phyloP scores from a whole-genome alignment of 2,888 invertebrate genomes.

The Drosophila anceps region DNA sequence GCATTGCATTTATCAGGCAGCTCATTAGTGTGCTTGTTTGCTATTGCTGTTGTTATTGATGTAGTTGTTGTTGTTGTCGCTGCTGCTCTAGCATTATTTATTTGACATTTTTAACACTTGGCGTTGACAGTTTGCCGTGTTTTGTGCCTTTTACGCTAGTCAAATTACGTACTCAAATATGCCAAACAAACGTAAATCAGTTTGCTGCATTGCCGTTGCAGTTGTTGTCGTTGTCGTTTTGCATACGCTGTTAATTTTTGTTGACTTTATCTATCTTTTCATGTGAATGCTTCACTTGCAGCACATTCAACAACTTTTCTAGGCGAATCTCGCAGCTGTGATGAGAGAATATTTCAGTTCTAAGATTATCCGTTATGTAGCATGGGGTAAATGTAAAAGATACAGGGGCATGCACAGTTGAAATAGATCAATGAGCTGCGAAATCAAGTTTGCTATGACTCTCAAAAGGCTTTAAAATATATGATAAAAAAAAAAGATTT shows the following conservation, averaged over 20 bases:
- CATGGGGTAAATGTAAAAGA: background rate
- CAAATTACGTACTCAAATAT: conserved; percentile 43
- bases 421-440: background rate
- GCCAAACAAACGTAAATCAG: conserved; percentile 69
- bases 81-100: conserved; percentile 65
- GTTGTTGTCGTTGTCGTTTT: conserved; percentile 15
- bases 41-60: conserved; percentile 32
- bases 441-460: conserved; percentile 31
- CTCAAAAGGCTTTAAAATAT: background rate
- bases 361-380: conserved; percentile 6
- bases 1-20: conserved; percentile 61
- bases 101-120: conserved; percentile 74
- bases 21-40: conserved; percentile 71
- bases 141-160: conserved; percentile 51
- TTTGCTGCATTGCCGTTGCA: conserved; percentile 48
- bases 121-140: conserved; percentile 51
- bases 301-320: background rate
- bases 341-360: background rate
- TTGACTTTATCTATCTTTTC: conserved; percentile 42
- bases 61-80: conserved; percentile 23
- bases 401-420: background rate
- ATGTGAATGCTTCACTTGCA: conserved; percentile 19
- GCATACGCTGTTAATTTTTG: conserved; percentile 56
- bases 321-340: background rate
- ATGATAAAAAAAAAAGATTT: background rate